A percentile compares a stretch with the other conserved stretches of the same genome.
These are phyloP conservation scores for Allacma fusca DNA, from an alignment of 2,888 invertebrate genomes.

Conservation along the genomic window DNA sequence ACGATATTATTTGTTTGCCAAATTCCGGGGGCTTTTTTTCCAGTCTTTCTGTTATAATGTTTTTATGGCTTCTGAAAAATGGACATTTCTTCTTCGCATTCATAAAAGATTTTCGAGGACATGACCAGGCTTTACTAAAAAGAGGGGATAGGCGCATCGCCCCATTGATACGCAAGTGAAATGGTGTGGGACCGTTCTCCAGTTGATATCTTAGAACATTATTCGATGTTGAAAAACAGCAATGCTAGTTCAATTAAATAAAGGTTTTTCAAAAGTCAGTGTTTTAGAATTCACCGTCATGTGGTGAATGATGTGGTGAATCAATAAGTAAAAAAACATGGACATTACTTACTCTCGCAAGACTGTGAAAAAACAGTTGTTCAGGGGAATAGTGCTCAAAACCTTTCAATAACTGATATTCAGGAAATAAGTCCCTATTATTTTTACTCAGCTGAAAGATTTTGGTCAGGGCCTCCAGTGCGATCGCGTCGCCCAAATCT, in stretches of 20 bases:
- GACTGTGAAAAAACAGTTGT: slow-evolving; percentile 42
- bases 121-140: slow-evolving; percentile 45
- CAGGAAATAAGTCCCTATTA: slow-evolving; percentile 32
- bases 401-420: slow-evolving; percentile 46
- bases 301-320: too few species aligned
- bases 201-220: background rate
- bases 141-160: slow-evolving; percentile 35
- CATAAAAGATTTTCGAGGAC: slow-evolving; percentile 44
- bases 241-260: background rate
- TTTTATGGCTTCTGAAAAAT: background rate
- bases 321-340: background rate
- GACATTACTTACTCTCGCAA: slow-evolving; percentile 43
- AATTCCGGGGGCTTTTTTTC: too few species aligned
- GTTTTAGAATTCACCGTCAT: too few species aligned
- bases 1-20: too few species aligned
- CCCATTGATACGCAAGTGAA: slow-evolving; percentile 45
- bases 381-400: slow-evolving; percentile 41
- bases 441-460: slow-evolving; percentile 3
- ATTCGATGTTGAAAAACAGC: background rate
- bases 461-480: slow-evolving; percentile 8
- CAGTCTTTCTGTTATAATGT: too few species aligned
- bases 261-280: background rate
- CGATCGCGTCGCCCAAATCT: slow-evolving; percentile 32
- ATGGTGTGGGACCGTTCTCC: slow-evolving; percentile 41
- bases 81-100: slow-evolving; percentile 44